A percentile compares a stretch with the other conserved stretches of the same genome.
Conservation (phyloP, 2,113 vertebrate species). For the Montifringilla adamsi region DNA sequence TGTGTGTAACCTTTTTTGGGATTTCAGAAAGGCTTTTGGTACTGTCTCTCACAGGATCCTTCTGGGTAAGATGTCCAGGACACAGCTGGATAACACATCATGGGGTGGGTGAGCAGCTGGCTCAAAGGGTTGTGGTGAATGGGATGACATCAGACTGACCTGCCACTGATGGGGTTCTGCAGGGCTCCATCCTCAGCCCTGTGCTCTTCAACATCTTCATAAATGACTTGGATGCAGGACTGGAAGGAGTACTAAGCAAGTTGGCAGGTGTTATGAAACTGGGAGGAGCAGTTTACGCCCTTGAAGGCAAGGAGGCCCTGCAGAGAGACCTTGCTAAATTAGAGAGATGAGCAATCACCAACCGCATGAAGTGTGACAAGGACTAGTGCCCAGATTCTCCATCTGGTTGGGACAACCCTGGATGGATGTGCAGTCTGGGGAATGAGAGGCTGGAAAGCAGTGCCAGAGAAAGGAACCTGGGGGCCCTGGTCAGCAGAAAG, state of each 20-base stretch:
- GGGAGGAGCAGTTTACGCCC: neutral
- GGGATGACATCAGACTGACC: neutral
- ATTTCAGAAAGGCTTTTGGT: neutral
- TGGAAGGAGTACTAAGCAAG: neutral
- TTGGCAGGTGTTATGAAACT: neutral
- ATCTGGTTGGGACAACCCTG: too few species aligned
- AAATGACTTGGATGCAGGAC: neutral
- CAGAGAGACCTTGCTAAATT: neutral
- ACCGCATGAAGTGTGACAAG: fast-evolving
- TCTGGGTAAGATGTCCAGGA: neutral
- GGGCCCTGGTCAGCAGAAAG: neutral
- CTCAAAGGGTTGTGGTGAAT: neutral
- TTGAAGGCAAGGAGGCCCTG: neutral
- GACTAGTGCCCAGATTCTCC: neutral
- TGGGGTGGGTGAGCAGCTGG: neutral
- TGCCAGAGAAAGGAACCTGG: fast-evolving
- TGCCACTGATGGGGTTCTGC: neutral
- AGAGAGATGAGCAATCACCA: neutral
- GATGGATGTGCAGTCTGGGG: neutral
- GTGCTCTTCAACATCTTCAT: neutral
- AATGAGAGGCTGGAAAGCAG: neutral
- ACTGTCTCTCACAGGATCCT: neutral
- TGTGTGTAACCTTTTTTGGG: neutral
- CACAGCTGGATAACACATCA: neutral
- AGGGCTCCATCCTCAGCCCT: neutral